Base-by-base conservation (phyloP, 2,113 vertebrate genomes). In the Sorex fumeus region DNA sequence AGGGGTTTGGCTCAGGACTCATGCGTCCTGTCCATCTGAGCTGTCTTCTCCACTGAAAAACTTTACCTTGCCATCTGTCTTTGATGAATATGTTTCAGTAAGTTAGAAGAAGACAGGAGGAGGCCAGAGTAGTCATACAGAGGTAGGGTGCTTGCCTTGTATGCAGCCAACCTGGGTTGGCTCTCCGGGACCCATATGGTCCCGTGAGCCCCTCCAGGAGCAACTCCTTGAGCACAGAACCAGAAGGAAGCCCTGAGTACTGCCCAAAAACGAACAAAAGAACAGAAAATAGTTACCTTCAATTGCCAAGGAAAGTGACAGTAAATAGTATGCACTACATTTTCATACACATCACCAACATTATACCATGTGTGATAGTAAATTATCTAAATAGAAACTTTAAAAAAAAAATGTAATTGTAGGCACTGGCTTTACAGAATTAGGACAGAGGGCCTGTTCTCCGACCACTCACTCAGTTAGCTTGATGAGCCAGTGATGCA, bases 11-110 rank as follows among this genome's bases (percentile, higher is more conserved):
- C 40, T 53, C 18, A 19, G 53, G 12, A 53, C 53, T 53, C 53
- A 53, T 53, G 8, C 53, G 18, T 53, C 53, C 53, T 19, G 18
- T 13, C 13, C 53, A 53, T 53, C 12, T 19, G 13, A 16, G 13
- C 53, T 53, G 53, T 13, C 53, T 19, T 19, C 18, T 53, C 18
- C 53, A 53, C 53, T 13, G 13, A 53, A 53, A 53, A 40, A 7
- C 40, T 7, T 53, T 13, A 53, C 12, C 13, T 53, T 53, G 13
- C 18, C 12, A 53, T 19, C 76, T 79, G 77, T 23, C 62, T 84
- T 95, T 87, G 40, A 69, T 87, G 84, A 90, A 57, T 84, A 45
- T 57, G 34, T 57, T 80, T 27, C 34, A 67, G 1, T 91, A 36
- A 84, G 8, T 87, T 71, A 43, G 23, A 87, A 43, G 23, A 87